Evolutionary conservation across 2,888 invertebrate species (phyloP).

Genomic region (Sinhomidia bicolor): DNA sequence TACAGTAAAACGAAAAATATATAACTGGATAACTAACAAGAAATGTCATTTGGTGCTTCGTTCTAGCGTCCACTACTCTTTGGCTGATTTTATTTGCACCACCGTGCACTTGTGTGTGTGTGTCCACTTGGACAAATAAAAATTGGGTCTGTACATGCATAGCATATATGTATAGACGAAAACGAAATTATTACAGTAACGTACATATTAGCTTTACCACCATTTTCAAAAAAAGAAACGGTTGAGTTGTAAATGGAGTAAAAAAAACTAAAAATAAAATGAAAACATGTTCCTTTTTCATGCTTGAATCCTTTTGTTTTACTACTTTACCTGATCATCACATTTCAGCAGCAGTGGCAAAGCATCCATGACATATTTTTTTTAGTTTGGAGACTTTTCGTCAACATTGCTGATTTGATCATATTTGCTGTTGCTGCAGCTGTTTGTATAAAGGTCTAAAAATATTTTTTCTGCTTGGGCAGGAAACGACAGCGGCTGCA

Average conservation of each 20-base stretch:
- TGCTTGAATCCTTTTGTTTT: no score
- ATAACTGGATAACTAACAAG: no score
- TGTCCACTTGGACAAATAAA: background rate
- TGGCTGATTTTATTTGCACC: background rate
- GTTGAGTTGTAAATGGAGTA: no score
- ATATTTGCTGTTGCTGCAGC: background rate
- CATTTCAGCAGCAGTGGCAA: no score
- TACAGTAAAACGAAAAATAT: no score
- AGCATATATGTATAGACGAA: background rate
- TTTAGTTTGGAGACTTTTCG: no score
- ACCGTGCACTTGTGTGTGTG: background rate
- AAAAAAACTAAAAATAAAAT: no score
- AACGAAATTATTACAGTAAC: constrained; percentile 4
- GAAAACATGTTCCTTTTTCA: no score
- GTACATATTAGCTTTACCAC: background rate
- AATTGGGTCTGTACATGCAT: background rate
- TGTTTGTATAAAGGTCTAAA: background rate
- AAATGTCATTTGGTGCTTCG: background rate
- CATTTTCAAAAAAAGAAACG: no score
- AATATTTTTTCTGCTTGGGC: background rate
- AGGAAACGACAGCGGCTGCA: background rate
- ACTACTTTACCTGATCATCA: no score
- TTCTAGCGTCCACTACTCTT: no score
- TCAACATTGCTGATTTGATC: background rate
- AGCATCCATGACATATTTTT: no score